Evolutionary conservation across 35 echinoderm and acorn worm genomes (phyloP), one percentile per base, ranked within the genome.

Genomic region (Holothuria glaberrima): DNA sequence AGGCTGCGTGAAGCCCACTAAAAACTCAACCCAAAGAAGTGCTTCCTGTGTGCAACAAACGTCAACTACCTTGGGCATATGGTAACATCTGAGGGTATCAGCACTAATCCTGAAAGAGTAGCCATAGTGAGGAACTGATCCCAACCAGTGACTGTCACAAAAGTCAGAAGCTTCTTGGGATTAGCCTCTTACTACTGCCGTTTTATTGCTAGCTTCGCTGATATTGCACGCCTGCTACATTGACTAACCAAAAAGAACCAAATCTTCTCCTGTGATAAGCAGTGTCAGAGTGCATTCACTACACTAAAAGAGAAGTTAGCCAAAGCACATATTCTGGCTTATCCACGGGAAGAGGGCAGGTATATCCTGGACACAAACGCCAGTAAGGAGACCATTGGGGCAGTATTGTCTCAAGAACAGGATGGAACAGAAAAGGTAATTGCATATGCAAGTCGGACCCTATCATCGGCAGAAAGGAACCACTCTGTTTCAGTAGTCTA

Each of bases 311-410:
- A n/a, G n/a, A n/a, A n/a, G n/a, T n/a, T n/a, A n/a, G n/a, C n/a
- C n/a, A n/a, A n/a, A n/a, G n/a, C n/a, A n/a, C n/a, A n/a, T n/a
- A n/a, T n/a, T n/a, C n/a, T n/a, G n/a, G n/a, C n/a, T n/a, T n/a
- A 58, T 33, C 91, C 91, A 18, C 30, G 12, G 17, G 22, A 9
- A 1, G 24, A 81, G 22, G 72, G 66, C n/a, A 30, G 24, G 14
- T 97, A 92, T 79, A 75, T 93, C 5, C 41, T 97, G 2, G 83
- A 90, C 71, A 93, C 91, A 0, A 91, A 93, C 83, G 94, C 91
- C 22, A 86, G 87, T 25, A 29, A 87, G 6, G 20, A 29, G 65
- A 75, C 58, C 27, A 82, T 93, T 16, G 94, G 89, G 0, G 68
- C 12, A 0, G 93, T 88, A n/a, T n/a, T n/a, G n/a, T n/a, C n/a